Evolutionary conservation across 2,888 invertebrate species (phyloP).

Genomic region (Entomobrya proxima): DNA sequence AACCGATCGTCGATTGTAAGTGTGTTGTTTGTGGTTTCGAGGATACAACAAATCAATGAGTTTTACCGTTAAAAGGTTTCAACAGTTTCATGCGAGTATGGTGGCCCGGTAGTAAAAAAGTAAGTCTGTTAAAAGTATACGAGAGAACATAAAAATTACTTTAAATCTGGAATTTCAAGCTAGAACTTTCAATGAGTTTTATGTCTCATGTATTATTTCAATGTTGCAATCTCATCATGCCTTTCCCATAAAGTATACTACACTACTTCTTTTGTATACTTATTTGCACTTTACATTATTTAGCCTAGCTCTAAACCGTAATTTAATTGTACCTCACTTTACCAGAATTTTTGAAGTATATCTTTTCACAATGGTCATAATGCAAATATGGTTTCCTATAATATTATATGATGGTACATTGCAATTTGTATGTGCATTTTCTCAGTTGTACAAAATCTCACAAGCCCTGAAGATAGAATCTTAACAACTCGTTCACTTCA

Average conservation of each 20-base stretch:
- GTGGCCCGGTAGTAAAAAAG: conserved; percentile 34
- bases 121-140: conserved; percentile 3
- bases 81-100: no score
- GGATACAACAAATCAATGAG: conserved; percentile 19
- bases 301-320: no score
- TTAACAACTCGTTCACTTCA: conserved; percentile 54
- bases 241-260: not conserved
- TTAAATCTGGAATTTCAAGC: not conserved
- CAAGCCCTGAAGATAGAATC: conserved; percentile 14
- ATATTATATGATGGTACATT: no score
- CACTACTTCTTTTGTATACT: not conserved
- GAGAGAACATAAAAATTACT: not conserved
- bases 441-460: not conserved
- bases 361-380: no score
- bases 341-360: no score
- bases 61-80: conserved; percentile 19
- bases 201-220: conserved; percentile 39
- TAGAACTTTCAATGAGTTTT: not conserved
- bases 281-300: not conserved
- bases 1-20: no score
- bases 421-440: no score
- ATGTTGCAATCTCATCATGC: conserved; percentile 20
- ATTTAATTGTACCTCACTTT: no score
- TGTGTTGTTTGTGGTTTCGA: no score
- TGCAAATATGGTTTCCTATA: no score